Percentiles rank a stretch among this genome's conserved stretches.
Conservation (phyloP, 1,140 invertebrate species). For the Calliphora vicina region DNA sequence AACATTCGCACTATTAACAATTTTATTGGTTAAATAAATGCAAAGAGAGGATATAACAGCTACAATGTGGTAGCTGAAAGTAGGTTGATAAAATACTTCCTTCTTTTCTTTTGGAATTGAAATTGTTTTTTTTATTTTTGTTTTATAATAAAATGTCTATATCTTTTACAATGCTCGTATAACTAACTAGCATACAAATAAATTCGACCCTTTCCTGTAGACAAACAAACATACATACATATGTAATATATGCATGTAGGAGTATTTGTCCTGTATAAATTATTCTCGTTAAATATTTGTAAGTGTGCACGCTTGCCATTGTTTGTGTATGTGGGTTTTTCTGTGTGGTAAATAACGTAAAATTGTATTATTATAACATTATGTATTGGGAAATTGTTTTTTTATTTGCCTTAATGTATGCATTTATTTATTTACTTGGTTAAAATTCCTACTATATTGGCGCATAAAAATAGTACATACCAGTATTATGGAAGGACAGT, state of each 20-base stretch:
- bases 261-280: neutral
- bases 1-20: too few species aligned
- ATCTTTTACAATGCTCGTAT: too few species aligned
- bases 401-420: neutral
- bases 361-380: neutral
- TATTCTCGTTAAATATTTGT: neutral
- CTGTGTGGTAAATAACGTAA: neutral
- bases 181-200: too few species aligned
- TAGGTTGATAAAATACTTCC: too few species aligned
- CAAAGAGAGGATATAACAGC: too few species aligned
- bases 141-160: too few species aligned
- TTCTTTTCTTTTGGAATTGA: too few species aligned
- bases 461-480: too few species aligned
- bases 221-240: neutral
- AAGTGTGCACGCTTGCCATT: neutral
- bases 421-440: neutral
- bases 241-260: neutral
- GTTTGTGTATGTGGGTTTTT: neutral
- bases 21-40: too few species aligned
- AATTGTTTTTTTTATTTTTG: too few species aligned
- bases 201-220: neutral
- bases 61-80: too few species aligned
- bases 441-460: neutral
- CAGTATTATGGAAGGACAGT: too few species aligned
- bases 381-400: constrained; percentile 1